phyloP scores from a whole-genome alignment of 2,888 invertebrate species.

The Drosophila affinis region DNA sequence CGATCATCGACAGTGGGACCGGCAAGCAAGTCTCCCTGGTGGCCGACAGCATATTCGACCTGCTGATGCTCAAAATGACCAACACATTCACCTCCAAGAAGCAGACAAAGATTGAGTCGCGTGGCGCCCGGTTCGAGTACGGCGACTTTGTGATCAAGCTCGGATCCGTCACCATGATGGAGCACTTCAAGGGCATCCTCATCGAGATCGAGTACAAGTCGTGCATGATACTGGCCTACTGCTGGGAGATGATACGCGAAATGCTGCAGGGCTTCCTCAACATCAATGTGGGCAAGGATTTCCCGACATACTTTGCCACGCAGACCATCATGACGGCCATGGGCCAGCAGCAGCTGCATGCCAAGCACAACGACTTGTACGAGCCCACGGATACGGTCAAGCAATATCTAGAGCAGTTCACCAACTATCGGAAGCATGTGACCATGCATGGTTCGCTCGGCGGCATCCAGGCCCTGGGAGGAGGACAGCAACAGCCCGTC shows the following conservation, averaged over 20 bases:
- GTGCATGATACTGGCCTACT: slow-evolving; percentile 93
- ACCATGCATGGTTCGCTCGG: slow-evolving; percentile 56
- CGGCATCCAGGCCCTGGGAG: slow-evolving; percentile 29
- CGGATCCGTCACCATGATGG: slow-evolving; percentile 95
- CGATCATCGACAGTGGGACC: slow-evolving; percentile 93
- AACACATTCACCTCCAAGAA: slow-evolving; percentile 95
- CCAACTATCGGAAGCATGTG: slow-evolving; percentile 90
- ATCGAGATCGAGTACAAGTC: slow-evolving; percentile 97
- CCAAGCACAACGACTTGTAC: slow-evolving; percentile 85
- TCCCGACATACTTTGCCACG: slow-evolving; percentile 86
- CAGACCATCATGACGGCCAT: slow-evolving; percentile 80
- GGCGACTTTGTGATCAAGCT: slow-evolving; percentile 97
- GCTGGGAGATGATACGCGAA: slow-evolving; percentile 96
- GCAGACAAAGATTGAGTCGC: slow-evolving; percentile 93
- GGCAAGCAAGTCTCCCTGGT: slow-evolving; percentile 92
- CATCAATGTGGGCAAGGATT: slow-evolving; percentile 88
- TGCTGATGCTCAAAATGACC: slow-evolving; percentile 94
- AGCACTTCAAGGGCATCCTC: slow-evolving; percentile 95
- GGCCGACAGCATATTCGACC: slow-evolving; percentile 95
- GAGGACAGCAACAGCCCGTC: slow-evolving; percentile 21
- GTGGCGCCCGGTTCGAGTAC: slow-evolving; percentile 93
- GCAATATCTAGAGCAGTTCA: slow-evolving; percentile 97
- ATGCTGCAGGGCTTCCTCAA: slow-evolving; percentile 96
- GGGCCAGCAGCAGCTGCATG: slow-evolving; percentile 80
- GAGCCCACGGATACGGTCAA: slow-evolving; percentile 96